phyloP scores from a whole-genome alignment of 2,113 vertebrate species.

The Misgurnus mizolepis region DNA sequence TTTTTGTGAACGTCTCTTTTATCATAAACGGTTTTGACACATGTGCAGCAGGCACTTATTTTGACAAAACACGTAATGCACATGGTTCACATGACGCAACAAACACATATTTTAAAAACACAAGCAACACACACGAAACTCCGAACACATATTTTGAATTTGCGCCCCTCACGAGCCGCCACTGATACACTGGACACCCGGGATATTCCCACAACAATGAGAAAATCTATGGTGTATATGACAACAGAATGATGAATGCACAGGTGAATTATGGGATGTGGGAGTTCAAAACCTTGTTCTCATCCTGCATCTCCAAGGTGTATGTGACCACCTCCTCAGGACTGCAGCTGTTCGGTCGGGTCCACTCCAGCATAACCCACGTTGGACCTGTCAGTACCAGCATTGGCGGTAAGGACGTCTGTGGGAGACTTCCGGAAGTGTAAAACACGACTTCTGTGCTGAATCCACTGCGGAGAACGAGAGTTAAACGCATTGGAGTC shows the following conservation, averaged over 20 bases:
- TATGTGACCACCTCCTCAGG: slow-evolving; percentile 90
- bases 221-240: not conserved
- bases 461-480: slow-evolving; percentile 78
- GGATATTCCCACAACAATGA: slow-evolving; percentile 11
- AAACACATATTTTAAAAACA: too few relatives aligned
- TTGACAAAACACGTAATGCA: too few relatives aligned
- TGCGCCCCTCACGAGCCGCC: too few relatives aligned
- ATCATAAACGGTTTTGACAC: too few relatives aligned
- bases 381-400: slow-evolving; percentile 89
- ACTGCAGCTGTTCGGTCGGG: slow-evolving; percentile 85
- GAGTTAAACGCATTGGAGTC: not conserved
- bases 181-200: not conserved
- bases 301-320: slow-evolving; percentile 95
- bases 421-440: slow-evolving; percentile 90
- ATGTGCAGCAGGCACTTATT: too few relatives aligned
- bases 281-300: slow-evolving; percentile 78
- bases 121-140: too few relatives aligned
- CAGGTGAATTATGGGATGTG: not conserved
- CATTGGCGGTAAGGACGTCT: slow-evolving; percentile 87
- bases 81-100: too few relatives aligned
- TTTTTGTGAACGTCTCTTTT: too few relatives aligned
- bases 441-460: slow-evolving; percentile 93
- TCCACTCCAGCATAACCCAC: slow-evolving; percentile 94
- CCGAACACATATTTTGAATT: too few relatives aligned
- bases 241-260: not conserved